A percentile compares a stretch with the other conserved stretches of the same genome.
Conservation (phyloP, 2,113 vertebrate genomes). For the Campylomormyrus tamandua region DNA sequence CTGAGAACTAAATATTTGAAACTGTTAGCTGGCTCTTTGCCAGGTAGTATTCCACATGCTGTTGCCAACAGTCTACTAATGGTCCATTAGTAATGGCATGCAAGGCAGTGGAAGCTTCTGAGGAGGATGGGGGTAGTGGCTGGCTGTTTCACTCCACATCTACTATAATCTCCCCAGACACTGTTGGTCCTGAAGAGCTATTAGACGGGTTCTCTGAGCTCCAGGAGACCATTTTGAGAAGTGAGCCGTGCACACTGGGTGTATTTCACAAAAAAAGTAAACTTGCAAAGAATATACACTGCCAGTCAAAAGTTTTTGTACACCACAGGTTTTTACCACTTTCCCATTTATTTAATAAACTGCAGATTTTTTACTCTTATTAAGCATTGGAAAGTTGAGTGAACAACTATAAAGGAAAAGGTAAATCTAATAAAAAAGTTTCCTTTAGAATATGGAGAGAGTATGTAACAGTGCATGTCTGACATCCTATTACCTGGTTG, state of each 20-base stretch:
- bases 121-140: neutral
- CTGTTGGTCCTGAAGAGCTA: neutral
- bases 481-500: no score
- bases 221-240: neutral
- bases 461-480: no score
- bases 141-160: neutral
- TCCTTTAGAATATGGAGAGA: no score
- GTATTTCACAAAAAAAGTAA: neutral
- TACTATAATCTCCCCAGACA: neutral
- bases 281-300: neutral
- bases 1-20: conserved; percentile 62
- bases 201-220: neutral
- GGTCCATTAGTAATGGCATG: conserved; percentile 15
- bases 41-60: conserved; percentile 38
- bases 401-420: no score
- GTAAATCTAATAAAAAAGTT: no score
- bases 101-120: neutral
- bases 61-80: conserved; percentile 34
- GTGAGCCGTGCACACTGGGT: neutral
- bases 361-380: no score
- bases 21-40: conserved; percentile 46
- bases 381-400: no score
- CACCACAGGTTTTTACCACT: no score
- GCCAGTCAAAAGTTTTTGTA: no score
- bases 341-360: no score